phyloP scores from a whole-genome alignment of 2,113 vertebrate species.

The Elanoides forficatus region DNA sequence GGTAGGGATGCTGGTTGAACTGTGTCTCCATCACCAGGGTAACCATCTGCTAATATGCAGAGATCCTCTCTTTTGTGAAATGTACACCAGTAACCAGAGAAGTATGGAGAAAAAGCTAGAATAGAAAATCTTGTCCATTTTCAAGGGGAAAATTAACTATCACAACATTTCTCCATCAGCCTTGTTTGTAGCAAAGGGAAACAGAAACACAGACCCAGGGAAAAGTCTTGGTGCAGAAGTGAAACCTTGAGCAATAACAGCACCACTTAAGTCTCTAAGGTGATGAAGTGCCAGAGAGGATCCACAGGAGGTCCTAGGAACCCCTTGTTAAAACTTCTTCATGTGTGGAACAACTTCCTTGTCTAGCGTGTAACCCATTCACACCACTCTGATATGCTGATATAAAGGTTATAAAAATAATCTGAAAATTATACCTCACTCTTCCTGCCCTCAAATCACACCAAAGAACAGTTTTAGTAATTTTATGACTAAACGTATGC shows the following conservation, averaged over 20 bases:
- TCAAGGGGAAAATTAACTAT: not conserved
- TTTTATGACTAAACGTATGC: not conserved
- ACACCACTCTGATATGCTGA: not conserved
- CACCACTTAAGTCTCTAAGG: not conserved
- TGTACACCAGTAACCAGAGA: not conserved
- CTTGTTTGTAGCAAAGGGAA: not conserved
- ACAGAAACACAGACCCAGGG: not conserved
- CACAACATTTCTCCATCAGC: not conserved
- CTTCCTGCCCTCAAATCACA: not conserved
- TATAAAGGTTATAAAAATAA: not conserved
- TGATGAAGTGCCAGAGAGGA: not conserved
- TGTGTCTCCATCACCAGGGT: not conserved
- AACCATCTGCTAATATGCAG: not conserved
- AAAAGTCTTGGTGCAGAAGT: not conserved
- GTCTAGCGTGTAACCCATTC: not conserved
- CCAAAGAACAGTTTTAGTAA: not conserved
- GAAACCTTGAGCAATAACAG: not conserved
- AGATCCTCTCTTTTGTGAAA: not conserved
- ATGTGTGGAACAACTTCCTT: not conserved
- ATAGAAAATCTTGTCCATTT: not conserved
- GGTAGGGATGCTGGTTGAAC: not conserved
- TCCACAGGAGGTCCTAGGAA: not conserved
- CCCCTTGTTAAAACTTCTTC: not conserved
- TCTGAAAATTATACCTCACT: not conserved
- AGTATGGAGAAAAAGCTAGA: not conserved